A percentile compares a stretch with the other conserved stretches of the same genome.
phyloP scores from a whole-genome alignment of 2,797 vertebrate genomes.

The Lacerta bilineata region DNA sequence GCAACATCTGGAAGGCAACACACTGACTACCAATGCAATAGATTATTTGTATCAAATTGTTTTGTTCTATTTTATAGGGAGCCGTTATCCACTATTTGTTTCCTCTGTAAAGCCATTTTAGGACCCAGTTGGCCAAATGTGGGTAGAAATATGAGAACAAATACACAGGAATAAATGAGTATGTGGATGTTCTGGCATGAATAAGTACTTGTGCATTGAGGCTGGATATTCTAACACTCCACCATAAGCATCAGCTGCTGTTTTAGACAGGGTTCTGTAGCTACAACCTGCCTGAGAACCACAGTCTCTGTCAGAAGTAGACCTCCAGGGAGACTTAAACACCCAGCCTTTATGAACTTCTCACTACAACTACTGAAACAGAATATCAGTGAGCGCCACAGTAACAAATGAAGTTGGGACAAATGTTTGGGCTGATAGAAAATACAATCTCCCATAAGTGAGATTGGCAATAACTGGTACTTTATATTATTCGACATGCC shows the following conservation, averaged over 20 bases:
- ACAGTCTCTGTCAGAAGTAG: constrained; percentile 3
- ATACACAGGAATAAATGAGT: not conserved
- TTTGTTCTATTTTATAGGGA: not conserved
- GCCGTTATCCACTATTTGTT: not conserved
- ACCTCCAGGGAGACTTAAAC: constrained; percentile 5
- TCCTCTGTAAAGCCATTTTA: not conserved
- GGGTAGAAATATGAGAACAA: not conserved
- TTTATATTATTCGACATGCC: constrained; percentile 47
- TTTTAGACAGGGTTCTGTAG: not conserved
- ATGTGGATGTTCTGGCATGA: too few species aligned
- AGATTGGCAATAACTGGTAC: constrained; percentile 26
- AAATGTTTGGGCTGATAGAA: constrained; percentile 20
- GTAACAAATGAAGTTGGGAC: constrained; percentile 39
- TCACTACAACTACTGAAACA: constrained; percentile 11
- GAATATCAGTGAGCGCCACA: constrained; percentile 21
- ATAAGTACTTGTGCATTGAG: not conserved
- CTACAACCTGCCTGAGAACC: not conserved
- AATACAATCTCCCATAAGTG: constrained; percentile 36
- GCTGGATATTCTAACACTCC: not conserved
- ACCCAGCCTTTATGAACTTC: constrained; percentile 30
- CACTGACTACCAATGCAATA: too few species aligned
- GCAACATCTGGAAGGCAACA: too few species aligned
- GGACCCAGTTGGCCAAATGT: not conserved
- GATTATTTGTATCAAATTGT: too few species aligned
- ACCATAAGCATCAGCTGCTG: not conserved